Conservation (phyloP, 2,113 vertebrate genomes). For the Peromyscus maniculatus region DNA sequence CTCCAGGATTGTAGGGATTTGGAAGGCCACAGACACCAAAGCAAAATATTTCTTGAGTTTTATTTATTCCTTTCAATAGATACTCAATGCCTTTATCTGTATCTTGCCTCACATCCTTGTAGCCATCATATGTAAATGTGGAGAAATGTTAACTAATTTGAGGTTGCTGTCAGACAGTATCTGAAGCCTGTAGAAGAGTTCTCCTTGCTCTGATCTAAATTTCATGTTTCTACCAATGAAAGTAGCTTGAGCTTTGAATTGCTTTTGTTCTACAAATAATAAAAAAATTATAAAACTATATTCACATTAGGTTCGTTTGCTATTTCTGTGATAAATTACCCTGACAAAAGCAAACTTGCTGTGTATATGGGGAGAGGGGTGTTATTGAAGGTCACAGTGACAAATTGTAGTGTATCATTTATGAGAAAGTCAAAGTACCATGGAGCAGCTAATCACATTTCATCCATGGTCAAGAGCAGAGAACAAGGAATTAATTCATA, state of each 20-base stretch:
- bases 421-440: not conserved
- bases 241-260: not conserved
- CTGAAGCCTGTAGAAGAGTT: not conserved
- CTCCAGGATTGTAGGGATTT: not conserved
- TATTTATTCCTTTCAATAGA: not conserved
- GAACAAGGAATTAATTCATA: not conserved
- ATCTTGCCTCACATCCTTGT: not conserved
- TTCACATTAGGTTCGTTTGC: not conserved
- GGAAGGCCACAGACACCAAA: not conserved
- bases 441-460: too few relatives aligned
- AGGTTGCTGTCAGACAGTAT: not conserved
- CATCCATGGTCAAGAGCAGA: not conserved
- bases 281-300: not conserved
- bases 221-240: not conserved
- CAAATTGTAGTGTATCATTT: not conserved
- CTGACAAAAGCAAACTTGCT: not conserved
- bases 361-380: not conserved
- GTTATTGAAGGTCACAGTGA: not conserved
- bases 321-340: not conserved
- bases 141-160: too few relatives aligned
- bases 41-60: not conserved
- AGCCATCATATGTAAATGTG: not conserved
- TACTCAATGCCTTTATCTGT: too few relatives aligned
- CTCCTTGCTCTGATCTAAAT: not conserved
- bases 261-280: not conserved